These are phyloP conservation scores for Drosophila repletoides DNA, from an alignment of 1,140 invertebrate species.

Conservation along the genomic window DNA sequence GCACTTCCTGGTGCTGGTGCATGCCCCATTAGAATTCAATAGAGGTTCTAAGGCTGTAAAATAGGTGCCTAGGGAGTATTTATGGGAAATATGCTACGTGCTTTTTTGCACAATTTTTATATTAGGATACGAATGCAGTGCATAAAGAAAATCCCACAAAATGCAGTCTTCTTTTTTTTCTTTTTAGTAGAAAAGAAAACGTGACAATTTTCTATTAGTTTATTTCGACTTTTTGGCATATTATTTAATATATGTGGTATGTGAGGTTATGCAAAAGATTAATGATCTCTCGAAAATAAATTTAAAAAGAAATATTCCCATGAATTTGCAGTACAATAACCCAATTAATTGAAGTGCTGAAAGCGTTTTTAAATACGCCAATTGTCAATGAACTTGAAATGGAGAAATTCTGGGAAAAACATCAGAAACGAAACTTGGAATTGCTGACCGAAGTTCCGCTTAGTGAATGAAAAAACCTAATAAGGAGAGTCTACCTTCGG, in stretches of 20 bases:
- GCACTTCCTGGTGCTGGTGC: conserved; percentile 67
- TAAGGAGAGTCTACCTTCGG: too few relatives aligned
- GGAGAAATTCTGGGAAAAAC: conserved; percentile 38
- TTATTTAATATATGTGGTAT: too few relatives aligned
- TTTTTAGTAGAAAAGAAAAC: conserved; percentile 21
- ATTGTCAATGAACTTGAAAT: conserved; percentile 61
- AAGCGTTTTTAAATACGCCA: conserved; percentile 14
- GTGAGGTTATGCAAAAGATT: too few relatives aligned
- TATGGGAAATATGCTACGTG: conserved; percentile 63
- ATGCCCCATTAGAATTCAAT: conserved; percentile 67
- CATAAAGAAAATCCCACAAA: conserved; percentile 16
- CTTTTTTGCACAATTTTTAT: conserved; percentile 49
- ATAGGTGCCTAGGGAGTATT: conserved; percentile 47
- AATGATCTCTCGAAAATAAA: too few relatives aligned
- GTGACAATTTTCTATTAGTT: conserved; percentile 21
- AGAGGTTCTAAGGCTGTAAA: conserved; percentile 40
- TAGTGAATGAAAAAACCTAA: conserved; percentile 4
- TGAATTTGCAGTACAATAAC: conserved; percentile 41
- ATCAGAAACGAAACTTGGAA: conserved; percentile 16
- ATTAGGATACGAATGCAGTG: conserved; percentile 52
- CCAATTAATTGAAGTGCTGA: conserved; percentile 23
- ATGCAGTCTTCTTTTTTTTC: background rate
- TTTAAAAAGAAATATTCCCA: background rate
- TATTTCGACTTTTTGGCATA: background rate
- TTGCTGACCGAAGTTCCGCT: conserved; percentile 58